phyloP scores from a whole-genome alignment of 2,113 vertebrate species.

The Zosterops hypoxanthus region DNA sequence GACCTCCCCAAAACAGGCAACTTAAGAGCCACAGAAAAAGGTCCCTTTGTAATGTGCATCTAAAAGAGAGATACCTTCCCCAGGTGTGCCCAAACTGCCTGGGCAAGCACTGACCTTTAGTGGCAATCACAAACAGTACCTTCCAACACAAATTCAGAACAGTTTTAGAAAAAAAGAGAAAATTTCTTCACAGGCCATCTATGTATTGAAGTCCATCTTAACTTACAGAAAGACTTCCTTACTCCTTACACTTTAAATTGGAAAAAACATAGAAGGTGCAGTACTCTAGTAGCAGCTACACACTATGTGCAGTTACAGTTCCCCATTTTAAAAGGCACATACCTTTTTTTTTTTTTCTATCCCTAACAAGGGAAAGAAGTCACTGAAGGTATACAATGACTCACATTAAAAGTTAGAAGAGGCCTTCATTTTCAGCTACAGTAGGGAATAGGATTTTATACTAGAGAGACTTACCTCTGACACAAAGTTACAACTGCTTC shows the following conservation, averaged over 20 bases:
- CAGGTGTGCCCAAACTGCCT: too few species aligned
- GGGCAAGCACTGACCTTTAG: background rate
- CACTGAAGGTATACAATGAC: background rate
- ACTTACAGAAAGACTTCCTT: background rate
- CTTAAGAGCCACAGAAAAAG: background rate
- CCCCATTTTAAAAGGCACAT: fast-evolving
- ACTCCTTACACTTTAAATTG: background rate
- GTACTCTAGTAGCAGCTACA: background rate
- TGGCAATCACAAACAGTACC: background rate
- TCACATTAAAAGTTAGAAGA: background rate
- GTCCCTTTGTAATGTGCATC: background rate
- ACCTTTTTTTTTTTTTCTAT: fast-evolving
- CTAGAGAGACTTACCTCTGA: background rate
- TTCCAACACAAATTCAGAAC: background rate
- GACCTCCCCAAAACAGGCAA: background rate
- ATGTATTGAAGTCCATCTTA: background rate
- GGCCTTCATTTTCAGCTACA: background rate
- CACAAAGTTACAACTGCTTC: background rate
- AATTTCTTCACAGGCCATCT: background rate
- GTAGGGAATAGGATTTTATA: background rate
- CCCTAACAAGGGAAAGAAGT: background rate
- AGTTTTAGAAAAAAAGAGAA: background rate
- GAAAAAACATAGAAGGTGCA: background rate
- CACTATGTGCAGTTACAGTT: background rate
- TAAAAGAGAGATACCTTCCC: fast-evolving